phyloP scores from a whole-genome alignment of 2,888 invertebrate species.

The Drosophila quinaria region DNA sequence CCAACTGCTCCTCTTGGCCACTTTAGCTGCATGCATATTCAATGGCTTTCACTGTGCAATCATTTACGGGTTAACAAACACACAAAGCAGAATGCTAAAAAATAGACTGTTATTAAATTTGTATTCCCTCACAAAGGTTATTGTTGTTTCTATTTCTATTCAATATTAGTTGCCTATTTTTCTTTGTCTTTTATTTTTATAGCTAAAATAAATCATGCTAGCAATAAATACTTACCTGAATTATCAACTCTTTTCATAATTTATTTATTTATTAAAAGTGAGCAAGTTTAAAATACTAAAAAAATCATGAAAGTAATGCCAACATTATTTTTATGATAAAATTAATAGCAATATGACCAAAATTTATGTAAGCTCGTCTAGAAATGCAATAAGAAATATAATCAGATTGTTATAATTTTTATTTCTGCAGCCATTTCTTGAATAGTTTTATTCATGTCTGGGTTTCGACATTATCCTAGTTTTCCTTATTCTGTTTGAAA shows the following conservation, averaged over 20 bases:
- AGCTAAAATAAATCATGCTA: too few species aligned
- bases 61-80: slow-evolving; percentile 14
- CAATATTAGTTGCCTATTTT: not conserved
- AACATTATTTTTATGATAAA: too few species aligned
- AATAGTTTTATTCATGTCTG: not conserved
- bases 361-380: not conserved
- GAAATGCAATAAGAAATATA: not conserved
- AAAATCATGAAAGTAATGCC: too few species aligned
- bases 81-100: not conserved
- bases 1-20: slow-evolving; percentile 14
- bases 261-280: too few species aligned
- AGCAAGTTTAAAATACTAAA: too few species aligned
- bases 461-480: not conserved
- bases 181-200: too few species aligned
- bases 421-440: not conserved
- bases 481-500: not conserved
- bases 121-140: not conserved
- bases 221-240: not conserved
- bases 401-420: slow-evolving; percentile 1
- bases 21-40: slow-evolving; percentile 49
- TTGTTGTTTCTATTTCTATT: not conserved
- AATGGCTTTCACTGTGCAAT: slow-evolving; percentile 14
- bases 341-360: not conserved
- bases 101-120: slow-evolving; percentile 11
- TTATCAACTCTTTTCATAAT: too few species aligned